A percentile compares a stretch with the other conserved stretches of the same genome.
Conservation (phyloP, 2,113 vertebrate species). For the Gavialis gangeticus region DNA sequence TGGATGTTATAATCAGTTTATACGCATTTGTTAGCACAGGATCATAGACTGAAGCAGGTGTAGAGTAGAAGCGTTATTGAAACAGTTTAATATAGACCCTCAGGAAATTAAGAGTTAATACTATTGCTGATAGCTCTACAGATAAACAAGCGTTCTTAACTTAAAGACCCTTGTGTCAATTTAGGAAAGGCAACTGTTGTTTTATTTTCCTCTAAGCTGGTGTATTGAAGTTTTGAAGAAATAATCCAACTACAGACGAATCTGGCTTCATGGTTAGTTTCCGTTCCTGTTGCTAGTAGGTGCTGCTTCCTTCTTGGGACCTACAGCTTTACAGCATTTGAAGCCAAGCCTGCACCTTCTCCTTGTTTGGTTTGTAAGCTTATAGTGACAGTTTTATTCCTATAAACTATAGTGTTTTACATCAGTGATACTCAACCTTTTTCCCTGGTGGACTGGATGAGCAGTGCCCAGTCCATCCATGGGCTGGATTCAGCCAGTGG, state of each 20-base stretch:
- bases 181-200: not conserved
- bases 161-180: not conserved
- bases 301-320: not conserved
- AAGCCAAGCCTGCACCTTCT: not conserved
- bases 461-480: no score
- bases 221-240: not conserved
- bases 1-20: no score
- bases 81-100: not conserved
- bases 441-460: no score
- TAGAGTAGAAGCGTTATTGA: not conserved
- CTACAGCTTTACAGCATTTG: rapidly evolving
- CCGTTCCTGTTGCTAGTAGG: not conserved
- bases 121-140: not conserved
- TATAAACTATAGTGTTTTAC: not conserved
- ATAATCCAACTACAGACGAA: not conserved
- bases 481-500: no score
- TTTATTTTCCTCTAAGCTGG: not conserved
- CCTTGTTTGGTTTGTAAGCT: not conserved
- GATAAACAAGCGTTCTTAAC: not conserved
- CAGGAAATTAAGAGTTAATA: not conserved
- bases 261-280: not conserved
- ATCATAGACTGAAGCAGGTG: not conserved
- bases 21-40: not conserved
- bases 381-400: not conserved
- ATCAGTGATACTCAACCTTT: not conserved